Evolutionary conservation across 1,140 invertebrate genomes (phyloP).

Genomic region (Diabrotica virgifera): DNA sequence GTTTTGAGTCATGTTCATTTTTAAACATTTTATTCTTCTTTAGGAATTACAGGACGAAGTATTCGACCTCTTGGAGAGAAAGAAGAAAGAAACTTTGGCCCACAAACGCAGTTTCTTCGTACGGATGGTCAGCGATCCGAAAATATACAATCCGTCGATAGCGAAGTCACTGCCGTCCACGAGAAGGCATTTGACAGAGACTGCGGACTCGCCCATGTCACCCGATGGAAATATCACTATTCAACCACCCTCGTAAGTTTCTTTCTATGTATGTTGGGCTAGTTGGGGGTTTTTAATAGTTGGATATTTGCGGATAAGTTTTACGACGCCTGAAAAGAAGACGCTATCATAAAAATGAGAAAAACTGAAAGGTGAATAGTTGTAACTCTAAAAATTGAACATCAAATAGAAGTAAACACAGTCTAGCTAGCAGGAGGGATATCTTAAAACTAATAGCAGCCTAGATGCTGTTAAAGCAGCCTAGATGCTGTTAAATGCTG

Average conservation of each 20-base stretch:
- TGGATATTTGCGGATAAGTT: too few species aligned
- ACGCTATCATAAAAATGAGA: too few species aligned
- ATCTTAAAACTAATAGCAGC: too few species aligned
- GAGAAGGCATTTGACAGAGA: slow-evolving; percentile 52
- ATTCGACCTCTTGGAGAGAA: slow-evolving; percentile 63
- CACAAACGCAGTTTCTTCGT: slow-evolving; percentile 94
- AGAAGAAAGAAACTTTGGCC: slow-evolving; percentile 71
- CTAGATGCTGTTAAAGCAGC: too few species aligned
- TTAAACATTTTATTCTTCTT: slow-evolving; percentile 10
- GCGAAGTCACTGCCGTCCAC: slow-evolving; percentile 64
- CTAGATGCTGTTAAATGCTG: too few species aligned
- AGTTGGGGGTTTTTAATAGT: too few species aligned
- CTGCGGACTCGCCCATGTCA: slow-evolving; percentile 36
- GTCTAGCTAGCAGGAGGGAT: too few species aligned
- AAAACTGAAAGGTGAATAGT: too few species aligned
- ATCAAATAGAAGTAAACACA: too few species aligned
- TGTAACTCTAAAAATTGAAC: too few species aligned
- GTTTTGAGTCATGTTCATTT: neutral
- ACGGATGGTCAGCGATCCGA: slow-evolving; percentile 95
- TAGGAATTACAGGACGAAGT: slow-evolving; percentile 67
- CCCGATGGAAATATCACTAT: slow-evolving; percentile 48
- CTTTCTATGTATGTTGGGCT: too few species aligned
- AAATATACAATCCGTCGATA: slow-evolving; percentile 90
- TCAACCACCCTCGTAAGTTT: slow-evolving; percentile 49
- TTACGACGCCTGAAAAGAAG: too few species aligned